A percentile compares a stretch with the other conserved stretches of the same genome.
Conservation (phyloP, 1,140 invertebrate genomes). For the Apis cerana region DNA sequence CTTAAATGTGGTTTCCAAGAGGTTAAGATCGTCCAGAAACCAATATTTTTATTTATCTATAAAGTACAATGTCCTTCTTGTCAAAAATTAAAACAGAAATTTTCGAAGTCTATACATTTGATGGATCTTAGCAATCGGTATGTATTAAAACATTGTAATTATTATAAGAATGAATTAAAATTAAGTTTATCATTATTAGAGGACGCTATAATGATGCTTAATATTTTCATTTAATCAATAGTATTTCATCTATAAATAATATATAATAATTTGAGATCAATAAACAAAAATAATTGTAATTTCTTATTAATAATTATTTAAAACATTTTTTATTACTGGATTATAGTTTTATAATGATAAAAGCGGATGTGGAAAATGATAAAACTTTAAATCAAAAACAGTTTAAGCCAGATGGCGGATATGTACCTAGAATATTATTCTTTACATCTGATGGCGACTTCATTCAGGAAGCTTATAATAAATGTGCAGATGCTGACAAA, state of each 20-base stretch:
- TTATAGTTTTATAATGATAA: slow-evolving; percentile 54
- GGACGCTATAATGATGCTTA: too few relatives aligned
- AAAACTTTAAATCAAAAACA: slow-evolving; percentile 46
- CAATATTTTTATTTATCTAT: slow-evolving; percentile 71
- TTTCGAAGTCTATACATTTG: slow-evolving; percentile 66
- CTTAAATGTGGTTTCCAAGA: slow-evolving; percentile 65
- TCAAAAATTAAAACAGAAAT: slow-evolving; percentile 64
- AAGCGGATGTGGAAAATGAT: slow-evolving; percentile 55
- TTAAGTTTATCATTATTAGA: background rate
- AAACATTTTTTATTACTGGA: too few relatives aligned
- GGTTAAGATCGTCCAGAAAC: slow-evolving; percentile 61
- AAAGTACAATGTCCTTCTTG: slow-evolving; percentile 67
- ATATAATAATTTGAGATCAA: background rate
- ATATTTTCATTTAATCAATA: background rate
- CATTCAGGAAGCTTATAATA: slow-evolving; percentile 70
- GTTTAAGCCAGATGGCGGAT: slow-evolving; percentile 72
- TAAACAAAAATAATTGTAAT: background rate
- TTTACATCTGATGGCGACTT: slow-evolving; percentile 70
- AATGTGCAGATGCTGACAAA: slow-evolving; percentile 53
- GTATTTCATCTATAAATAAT: background rate
- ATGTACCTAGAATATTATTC: slow-evolving; percentile 75
- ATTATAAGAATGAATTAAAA: too few relatives aligned
- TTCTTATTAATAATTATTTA: background rate
- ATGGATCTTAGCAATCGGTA: slow-evolving; percentile 71
- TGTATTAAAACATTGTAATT: slow-evolving; percentile 19